Evolutionary conservation across 2,113 vertebrate genomes (phyloP).

Genomic region (Tamias sibiricus): DNA sequence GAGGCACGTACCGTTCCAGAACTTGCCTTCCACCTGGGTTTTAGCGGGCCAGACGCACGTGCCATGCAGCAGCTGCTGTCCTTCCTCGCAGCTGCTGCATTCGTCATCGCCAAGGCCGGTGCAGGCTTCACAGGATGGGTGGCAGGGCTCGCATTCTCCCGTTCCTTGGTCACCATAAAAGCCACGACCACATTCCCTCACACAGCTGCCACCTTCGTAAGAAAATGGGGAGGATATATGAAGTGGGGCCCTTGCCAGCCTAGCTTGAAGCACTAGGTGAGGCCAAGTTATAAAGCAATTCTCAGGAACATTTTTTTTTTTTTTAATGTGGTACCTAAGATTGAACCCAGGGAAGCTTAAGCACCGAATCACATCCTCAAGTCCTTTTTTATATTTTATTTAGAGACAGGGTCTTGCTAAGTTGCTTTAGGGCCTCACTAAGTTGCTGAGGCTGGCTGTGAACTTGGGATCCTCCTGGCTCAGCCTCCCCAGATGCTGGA

Average conservation of each 20-base stretch:
- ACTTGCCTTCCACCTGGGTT: slow-evolving; percentile 70
- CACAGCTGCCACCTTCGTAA: slow-evolving; percentile 83
- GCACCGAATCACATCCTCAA: no score
- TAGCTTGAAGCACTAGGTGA: neutral
- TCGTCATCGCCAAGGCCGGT: slow-evolving; percentile 85
- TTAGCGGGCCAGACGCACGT: slow-evolving; percentile 82
- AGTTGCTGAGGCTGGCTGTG: no score
- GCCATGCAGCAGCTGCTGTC: slow-evolving; percentile 79
- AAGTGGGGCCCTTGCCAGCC: neutral
- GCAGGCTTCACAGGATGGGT: slow-evolving; percentile 89
- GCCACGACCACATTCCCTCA: slow-evolving; percentile 88
- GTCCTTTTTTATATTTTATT: no score
- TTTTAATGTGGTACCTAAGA: neutral
- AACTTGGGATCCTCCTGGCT: no score
- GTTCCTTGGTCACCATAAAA: slow-evolving; percentile 87
- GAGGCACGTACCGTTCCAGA: slow-evolving; percentile 88
- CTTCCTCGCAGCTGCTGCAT: slow-evolving; percentile 88
- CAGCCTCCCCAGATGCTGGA: no score
- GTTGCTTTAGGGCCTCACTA: no score
- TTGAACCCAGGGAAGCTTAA: no score
- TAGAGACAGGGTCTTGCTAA: no score
- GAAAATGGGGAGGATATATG: neutral
- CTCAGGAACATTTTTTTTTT: neutral
- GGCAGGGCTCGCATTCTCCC: slow-evolving; percentile 91
- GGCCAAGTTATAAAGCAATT: neutral